Evolutionary conservation across 2,888 invertebrate species (phyloP), one percentile per base, ranked within the genome.

Genomic region (Drosophila mercatorum): DNA sequence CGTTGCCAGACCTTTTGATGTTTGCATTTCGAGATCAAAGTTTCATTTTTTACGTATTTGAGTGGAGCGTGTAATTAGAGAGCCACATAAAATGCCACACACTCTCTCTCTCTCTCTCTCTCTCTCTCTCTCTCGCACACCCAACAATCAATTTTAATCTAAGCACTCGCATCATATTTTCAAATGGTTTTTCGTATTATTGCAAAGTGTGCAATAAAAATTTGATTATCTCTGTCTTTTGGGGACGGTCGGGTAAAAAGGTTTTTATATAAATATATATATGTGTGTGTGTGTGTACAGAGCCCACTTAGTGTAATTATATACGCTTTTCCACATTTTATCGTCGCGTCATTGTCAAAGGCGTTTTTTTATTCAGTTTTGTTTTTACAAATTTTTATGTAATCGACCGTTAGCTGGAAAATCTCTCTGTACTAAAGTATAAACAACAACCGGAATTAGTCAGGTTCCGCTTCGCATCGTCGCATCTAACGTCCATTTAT

Each of bases 101-200:
- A 43, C 51, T 49, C 47, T 17, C 17, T 17, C 17, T 17, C 17
- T 17, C 17, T 17, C 17, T 17, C 0, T 17, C 17, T 17, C 17
- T 17, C 17, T 17, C 17, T 17, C 17, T 17, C 17, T 17, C 17
- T 17, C 17, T 17, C 22, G 41, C 41, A 17, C 41, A 43, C 51
- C 57, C 41, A 62, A 7, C 70, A 86, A 86, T 79, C 79, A 83
- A 81, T 80, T 80, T 51, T 77, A 68, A 86, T 81, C 81, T 72
- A 60, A 68, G 65, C 56, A 73, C 76, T 64, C 63, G 49, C 60
- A 63, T 63, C 69, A 67, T 10, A 57, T 70, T 56, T 56, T n/a
- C n/a, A 68, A 64, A 69, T 36, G 22, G 41, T 34, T 26, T n/a
- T 56, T 51, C 40, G 46, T 40, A 56, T 61, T 59, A 65, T 71